These are phyloP conservation scores for Gambusia holbrooki DNA, from an alignment of 2,113 vertebrate genomes.

Conservation along the genomic window DNA sequence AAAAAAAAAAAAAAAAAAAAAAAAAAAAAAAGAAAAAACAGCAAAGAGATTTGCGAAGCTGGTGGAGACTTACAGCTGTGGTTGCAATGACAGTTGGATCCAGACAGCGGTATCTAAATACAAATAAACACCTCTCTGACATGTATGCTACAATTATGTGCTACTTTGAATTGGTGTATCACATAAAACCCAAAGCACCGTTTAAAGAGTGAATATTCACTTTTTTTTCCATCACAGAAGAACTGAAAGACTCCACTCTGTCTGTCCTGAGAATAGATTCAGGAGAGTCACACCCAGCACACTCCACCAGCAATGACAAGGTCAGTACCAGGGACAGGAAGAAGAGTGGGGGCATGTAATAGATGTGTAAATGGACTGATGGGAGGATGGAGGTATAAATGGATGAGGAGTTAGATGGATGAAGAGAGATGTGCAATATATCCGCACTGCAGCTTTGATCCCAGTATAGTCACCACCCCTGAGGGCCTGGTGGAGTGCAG, in stretches of 20 bases:
- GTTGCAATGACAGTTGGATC: not conserved
- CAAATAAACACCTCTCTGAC: no score
- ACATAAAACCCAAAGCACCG: not conserved
- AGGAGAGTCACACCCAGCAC: constrained; percentile 66
- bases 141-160: not conserved
- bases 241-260: constrained; percentile 74
- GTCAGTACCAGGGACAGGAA: constrained; percentile 60
- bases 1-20: no score
- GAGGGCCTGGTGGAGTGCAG: constrained; percentile 40
- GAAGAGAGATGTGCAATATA: constrained; percentile 11
- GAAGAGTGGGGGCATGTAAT: constrained; percentile 22
- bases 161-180: not conserved
- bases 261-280: constrained; percentile 77
- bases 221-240: constrained; percentile 59
- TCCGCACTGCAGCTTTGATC: constrained; percentile 54
- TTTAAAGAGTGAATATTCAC: not conserved
- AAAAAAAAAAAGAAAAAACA: not conserved
- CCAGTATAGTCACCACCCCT: constrained; percentile 31
- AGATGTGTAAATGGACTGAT: constrained; percentile 48
- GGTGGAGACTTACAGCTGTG: not conserved
- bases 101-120: no score
- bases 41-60: not conserved
- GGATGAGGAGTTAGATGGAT: constrained; percentile 51
- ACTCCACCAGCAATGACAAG: constrained; percentile 78
- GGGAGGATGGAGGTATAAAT: constrained; percentile 51